phyloP scores from a whole-genome alignment of 2,797 vertebrate species.

The Catamblyrhynchus diadema region DNA sequence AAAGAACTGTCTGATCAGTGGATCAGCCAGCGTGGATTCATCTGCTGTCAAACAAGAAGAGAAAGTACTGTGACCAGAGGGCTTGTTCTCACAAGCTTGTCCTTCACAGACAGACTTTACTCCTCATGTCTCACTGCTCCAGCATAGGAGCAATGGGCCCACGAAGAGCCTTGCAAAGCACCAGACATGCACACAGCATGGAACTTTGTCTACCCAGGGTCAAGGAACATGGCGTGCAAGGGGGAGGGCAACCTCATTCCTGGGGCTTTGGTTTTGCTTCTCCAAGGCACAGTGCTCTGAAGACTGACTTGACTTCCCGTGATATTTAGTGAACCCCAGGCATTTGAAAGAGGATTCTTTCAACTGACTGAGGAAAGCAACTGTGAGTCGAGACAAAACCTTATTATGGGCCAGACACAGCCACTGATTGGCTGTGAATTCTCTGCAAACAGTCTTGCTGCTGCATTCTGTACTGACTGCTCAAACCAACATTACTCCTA shows the following conservation, averaged over 20 bases:
- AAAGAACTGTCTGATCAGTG: neutral
- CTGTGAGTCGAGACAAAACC: neutral
- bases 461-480: neutral
- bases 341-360: neutral
- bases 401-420: neutral
- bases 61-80: neutral
- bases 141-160: neutral
- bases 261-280: neutral
- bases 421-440: neutral
- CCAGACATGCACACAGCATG: neutral
- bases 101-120: neutral
- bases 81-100: neutral
- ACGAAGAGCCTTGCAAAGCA: neutral
- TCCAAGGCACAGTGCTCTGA: neutral
- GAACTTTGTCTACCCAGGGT: neutral
- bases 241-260: neutral
- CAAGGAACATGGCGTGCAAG: neutral
- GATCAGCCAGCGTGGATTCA: neutral
- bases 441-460: neutral
- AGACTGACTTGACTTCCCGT: neutral
- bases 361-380: neutral
- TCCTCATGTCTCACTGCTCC: neutral
- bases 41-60: neutral
- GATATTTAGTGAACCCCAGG: neutral
- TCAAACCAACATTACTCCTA: neutral